Evolutionary conservation across 2,888 invertebrate genomes (phyloP).

Genomic region (Idaea aversata): DNA sequence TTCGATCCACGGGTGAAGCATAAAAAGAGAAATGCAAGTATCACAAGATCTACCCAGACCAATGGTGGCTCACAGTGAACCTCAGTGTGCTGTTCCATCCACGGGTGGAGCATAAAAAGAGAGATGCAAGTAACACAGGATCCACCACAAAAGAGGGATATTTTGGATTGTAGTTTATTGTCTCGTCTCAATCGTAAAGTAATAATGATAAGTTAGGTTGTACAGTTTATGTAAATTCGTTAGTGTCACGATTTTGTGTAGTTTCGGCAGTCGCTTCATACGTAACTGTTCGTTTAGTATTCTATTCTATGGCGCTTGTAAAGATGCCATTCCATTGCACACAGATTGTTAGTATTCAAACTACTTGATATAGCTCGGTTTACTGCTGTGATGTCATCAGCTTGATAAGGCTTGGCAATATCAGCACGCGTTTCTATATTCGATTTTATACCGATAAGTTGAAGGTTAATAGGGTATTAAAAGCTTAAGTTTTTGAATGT

Average conservation of each 20-base stretch:
- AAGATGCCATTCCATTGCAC: slow-evolving; percentile 7
- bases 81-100: too few species aligned
- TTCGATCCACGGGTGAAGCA: too few species aligned
- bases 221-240: background rate
- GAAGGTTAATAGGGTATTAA: slow-evolving; percentile 54
- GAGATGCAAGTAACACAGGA: too few species aligned
- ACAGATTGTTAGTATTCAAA: slow-evolving; percentile 23
- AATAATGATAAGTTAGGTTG: background rate
- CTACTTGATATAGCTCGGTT: slow-evolving; percentile 12
- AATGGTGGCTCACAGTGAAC: too few species aligned
- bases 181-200: background rate
- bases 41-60: too few species aligned
- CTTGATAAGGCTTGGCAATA: slow-evolving; percentile 43
- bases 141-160: background rate
- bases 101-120: too few species aligned
- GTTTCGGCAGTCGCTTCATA: background rate
- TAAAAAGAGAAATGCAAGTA: too few species aligned
- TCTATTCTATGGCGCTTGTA: background rate
- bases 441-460: slow-evolving; percentile 57
- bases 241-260: background rate
- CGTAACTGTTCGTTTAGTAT: background rate
- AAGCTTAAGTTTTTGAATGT: slow-evolving; percentile 4
- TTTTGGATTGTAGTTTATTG: background rate
- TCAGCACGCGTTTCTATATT: slow-evolving; percentile 51
- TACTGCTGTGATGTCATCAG: slow-evolving; percentile 31